A percentile compares a stretch with the other conserved stretches of the same genome.
phyloP scores from a whole-genome alignment of 2,888 invertebrate species.

The Anthophora plumipes region DNA sequence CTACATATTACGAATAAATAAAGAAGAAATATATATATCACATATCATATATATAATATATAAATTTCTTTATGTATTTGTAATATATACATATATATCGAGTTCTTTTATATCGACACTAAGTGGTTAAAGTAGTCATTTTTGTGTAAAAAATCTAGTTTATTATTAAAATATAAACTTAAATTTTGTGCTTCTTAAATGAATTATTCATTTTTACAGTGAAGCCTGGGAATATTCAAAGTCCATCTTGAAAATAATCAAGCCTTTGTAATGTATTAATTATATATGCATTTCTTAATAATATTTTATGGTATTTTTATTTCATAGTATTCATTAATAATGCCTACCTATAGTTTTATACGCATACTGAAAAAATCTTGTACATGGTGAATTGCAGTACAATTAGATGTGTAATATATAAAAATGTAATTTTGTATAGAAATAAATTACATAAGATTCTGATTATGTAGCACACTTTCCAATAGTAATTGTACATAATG shows the following conservation, averaged over 20 bases:
- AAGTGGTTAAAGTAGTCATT: background rate
- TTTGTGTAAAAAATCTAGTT: background rate
- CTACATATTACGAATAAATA: constrained; percentile 6
- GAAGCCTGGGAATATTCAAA: constrained; percentile 84
- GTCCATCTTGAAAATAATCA: constrained; percentile 82
- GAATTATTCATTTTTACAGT: constrained; percentile 71
- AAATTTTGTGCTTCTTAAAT: background rate
- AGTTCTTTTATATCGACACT: background rate
- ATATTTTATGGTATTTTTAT: constrained; percentile 56
- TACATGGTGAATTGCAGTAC: constrained; percentile 62
- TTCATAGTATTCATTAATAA: constrained; percentile 55
- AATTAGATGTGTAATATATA: constrained; percentile 64
- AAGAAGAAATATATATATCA: too few relatives aligned
- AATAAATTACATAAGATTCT: constrained; percentile 64
- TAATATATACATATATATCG: background rate
- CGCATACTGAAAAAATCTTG: constrained; percentile 56
- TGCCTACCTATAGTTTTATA: constrained; percentile 70
- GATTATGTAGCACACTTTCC: constrained; percentile 51
- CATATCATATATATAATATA: too few relatives aligned
- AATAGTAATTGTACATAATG: constrained; percentile 64
- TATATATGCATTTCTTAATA: constrained; percentile 52
- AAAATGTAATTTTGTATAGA: constrained; percentile 69
- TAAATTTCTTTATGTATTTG: too few relatives aligned
- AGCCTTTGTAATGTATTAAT: constrained; percentile 76
- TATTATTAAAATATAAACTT: constrained; percentile 11